These are phyloP conservation scores for Lepidocyrtoides sp. DNA, from an alignment of 2,888 invertebrate species.

Conservation along the genomic window DNA sequence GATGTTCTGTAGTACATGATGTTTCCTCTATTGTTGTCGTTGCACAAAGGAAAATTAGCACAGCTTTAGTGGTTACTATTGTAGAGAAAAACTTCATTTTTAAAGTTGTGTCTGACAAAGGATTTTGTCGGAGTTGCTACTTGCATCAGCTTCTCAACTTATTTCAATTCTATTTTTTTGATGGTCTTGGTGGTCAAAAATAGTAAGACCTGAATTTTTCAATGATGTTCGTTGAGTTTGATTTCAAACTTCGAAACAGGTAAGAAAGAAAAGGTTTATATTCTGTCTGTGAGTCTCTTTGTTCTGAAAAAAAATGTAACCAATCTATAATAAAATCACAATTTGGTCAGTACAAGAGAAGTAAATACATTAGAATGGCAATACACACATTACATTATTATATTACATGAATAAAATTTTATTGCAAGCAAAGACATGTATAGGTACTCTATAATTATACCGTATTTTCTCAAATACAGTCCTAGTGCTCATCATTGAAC, in stretches of 20 bases:
- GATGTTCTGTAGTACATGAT: conserved; percentile 21
- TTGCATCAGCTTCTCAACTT: neutral
- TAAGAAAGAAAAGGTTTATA: neutral
- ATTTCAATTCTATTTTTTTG: too few species aligned
- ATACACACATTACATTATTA: too few species aligned
- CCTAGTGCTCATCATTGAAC: too few species aligned
- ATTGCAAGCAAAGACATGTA: too few species aligned
- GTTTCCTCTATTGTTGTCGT: conserved; percentile 46
- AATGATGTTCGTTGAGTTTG: neutral
- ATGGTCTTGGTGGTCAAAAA: neutral
- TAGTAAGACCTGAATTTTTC: neutral
- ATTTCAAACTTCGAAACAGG: conserved; percentile 2
- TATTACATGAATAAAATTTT: too few species aligned
- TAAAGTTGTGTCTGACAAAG: conserved; percentile 5
- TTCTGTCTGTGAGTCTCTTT: neutral
- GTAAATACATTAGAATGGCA: too few species aligned
- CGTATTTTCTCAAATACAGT: neutral
- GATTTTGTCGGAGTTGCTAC: neutral
- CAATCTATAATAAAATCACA: neutral
- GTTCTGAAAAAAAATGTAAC: conserved; percentile 26
- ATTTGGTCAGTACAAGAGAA: too few species aligned
- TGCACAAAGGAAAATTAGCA: conserved; percentile 64
- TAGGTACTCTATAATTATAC: too few species aligned
- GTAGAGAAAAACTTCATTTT: conserved; percentile 64
- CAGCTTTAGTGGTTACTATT: conserved; percentile 37